Evolutionary conservation across 2,797 vertebrate species (phyloP), one percentile per base, ranked within the genome.

Genomic region (Muscicapa comitata): DNA sequence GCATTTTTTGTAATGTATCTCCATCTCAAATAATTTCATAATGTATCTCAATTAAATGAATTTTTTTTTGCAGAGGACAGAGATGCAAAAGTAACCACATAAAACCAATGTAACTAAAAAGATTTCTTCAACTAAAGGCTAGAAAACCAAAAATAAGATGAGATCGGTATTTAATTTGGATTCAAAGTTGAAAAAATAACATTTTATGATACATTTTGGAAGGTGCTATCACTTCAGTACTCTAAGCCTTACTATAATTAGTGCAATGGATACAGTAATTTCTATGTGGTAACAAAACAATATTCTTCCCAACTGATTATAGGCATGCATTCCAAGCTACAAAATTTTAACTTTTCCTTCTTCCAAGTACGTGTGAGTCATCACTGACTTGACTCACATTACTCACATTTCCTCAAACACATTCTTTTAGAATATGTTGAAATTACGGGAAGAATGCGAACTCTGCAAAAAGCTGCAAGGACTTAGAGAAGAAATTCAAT

Each of bases 381-480:
- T 86, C 87, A 96, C 76, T 96, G 95, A 97, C 95, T 97, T 94
- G 93, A 84, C 87, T 77, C 72, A 31, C 45, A 90, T 98, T 97
- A 97, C 95, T 98, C 97, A 97, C 79, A 97, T 98, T 98, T 98
- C 97, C 97, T 96, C 97, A 97, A 96, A 94, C 87, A 96, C 77
- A 87, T 97, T 98, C 97, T 98, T 98, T 98, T 96, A 97, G 94
- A 96, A 78, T 74, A 94, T 96, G 96, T 95, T 94, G 95, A 98
- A 97, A 98, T 96, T 97, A 96, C 91, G 93, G 91, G 85, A 97
- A 97, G 93, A 97, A 90, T 97, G 97, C 97, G 97, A 97, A 59
- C 93, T 86, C 79, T 94, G 97, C 97, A 97, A 85, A 96, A 97
- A 85, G 65, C 23, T 78, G 42, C 48, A 42, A 58, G 72, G 78